Conservation (phyloP, 1,140 invertebrate genomes). For the Drosophila asahinai region DNA sequence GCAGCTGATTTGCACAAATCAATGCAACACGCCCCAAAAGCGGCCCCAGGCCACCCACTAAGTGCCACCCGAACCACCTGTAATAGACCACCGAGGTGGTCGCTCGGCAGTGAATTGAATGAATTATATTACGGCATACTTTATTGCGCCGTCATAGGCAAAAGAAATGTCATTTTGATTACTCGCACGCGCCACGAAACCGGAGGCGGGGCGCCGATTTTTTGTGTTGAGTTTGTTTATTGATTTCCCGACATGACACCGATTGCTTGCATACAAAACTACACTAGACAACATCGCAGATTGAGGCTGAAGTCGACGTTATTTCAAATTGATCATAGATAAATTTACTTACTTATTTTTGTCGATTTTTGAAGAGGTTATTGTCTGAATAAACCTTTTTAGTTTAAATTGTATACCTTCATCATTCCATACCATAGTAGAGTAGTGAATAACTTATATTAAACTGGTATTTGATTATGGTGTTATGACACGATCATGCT, state of each 20-base stretch:
- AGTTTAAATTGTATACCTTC: no score
- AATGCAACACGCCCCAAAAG: constrained; percentile 45
- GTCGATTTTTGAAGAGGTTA: no score
- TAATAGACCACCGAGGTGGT: constrained; percentile 7
- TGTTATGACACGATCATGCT: background rate
- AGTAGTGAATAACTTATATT: no score
- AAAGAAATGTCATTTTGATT: constrained; percentile 60
- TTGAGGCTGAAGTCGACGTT: background rate
- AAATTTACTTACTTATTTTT: no score
- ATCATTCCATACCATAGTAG: no score
- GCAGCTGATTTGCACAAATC: constrained; percentile 60
- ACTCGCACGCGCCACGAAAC: constrained; percentile 48
- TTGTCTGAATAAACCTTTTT: no score
- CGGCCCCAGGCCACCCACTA: background rate
- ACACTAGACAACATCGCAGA: constrained; percentile 1
- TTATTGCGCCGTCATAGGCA: constrained; percentile 52
- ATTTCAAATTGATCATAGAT: no score
- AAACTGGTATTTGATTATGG: background rate
- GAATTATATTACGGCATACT: constrained; percentile 45
- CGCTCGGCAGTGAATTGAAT: constrained; percentile 33
- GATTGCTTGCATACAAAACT: constrained; percentile 14
- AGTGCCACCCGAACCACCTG: constrained; percentile 12
- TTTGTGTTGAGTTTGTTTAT: constrained; percentile 43
- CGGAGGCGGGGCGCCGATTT: constrained; percentile 18
- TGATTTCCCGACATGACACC: constrained; percentile 41